Conservation (phyloP, 2,888 invertebrate species). For the Tigriopus californicus region DNA sequence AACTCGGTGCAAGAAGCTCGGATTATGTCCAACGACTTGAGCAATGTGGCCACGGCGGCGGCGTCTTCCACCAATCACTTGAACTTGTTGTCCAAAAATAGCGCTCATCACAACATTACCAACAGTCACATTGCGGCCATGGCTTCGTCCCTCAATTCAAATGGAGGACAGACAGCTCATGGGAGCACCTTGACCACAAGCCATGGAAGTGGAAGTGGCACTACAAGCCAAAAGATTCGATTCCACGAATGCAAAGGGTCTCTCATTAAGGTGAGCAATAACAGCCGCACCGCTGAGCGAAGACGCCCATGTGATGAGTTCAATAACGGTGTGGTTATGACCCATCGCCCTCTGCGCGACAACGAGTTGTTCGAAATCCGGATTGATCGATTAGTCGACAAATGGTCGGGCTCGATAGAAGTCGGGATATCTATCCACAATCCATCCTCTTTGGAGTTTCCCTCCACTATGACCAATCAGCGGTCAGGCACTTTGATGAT, state of each 20-base stretch:
- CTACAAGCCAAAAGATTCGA: slow-evolving; percentile 34
- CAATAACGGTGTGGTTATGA: slow-evolving; percentile 90
- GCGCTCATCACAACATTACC: slow-evolving; percentile 27
- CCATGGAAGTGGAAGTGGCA: slow-evolving; percentile 5
- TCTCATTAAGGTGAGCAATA: slow-evolving; percentile 61
- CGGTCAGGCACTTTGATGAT: slow-evolving; percentile 78
- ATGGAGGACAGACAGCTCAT: not conserved
- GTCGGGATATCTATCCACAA: slow-evolving; percentile 86
- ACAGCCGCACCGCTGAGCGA: slow-evolving; percentile 61
- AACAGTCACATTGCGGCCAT: slow-evolving; percentile 26
- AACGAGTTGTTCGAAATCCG: slow-evolving; percentile 86
- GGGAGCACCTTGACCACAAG: not conserved
- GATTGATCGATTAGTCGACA: slow-evolving; percentile 75
- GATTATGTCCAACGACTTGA: slow-evolving; percentile 12
- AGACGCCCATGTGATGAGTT: slow-evolving; percentile 77
- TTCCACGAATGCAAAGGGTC: slow-evolving; percentile 78
- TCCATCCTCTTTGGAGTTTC: slow-evolving; percentile 70
- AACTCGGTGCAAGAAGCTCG: slow-evolving; percentile 4
- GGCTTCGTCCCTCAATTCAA: not conserved
- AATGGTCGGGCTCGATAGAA: slow-evolving; percentile 87
- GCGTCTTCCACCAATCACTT: slow-evolving; percentile 1
- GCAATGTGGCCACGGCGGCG: slow-evolving; percentile 12
- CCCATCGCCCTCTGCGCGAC: slow-evolving; percentile 63
- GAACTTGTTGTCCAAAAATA: slow-evolving; percentile 20
- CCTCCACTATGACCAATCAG: slow-evolving; percentile 95